Evolutionary conservation across 2,888 invertebrate genomes (phyloP).

Genomic region (Perdita meconis): DNA sequence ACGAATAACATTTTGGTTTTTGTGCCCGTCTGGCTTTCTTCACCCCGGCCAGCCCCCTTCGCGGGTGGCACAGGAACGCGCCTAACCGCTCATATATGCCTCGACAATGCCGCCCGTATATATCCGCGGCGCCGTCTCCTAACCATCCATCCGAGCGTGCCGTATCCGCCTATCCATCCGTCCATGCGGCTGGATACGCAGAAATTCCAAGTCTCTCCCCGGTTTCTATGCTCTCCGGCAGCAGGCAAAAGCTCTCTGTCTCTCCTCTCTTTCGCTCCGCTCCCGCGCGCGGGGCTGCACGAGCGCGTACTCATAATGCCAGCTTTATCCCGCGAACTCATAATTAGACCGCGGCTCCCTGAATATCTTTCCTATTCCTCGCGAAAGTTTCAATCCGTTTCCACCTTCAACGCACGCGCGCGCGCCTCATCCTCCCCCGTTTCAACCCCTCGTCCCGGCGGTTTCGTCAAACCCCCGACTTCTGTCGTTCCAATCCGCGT

Average conservation of each 20-base stretch:
- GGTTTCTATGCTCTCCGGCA: conserved; percentile 62
- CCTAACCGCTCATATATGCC: conserved; percentile 60
- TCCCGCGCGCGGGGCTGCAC: conserved; percentile 39
- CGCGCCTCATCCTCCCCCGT: background rate
- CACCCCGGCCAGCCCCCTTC: conserved; percentile 36
- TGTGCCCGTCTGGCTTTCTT: conserved; percentile 50
- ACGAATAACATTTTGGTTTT: conserved; percentile 74
- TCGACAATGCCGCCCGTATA: conserved; percentile 59
- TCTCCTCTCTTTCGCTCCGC: conserved; percentile 2
- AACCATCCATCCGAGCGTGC: conserved; percentile 61
- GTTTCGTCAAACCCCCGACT: conserved; percentile 8
- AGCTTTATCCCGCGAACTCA: conserved; percentile 70
- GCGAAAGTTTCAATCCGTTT: conserved; percentile 64
- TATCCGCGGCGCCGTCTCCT: conserved; percentile 42
- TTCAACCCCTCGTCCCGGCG: background rate
- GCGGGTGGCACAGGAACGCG: conserved; percentile 50
- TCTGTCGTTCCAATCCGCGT: conserved; percentile 4
- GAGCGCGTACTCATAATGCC: conserved; percentile 65
- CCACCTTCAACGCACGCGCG: background rate
- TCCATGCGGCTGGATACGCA: conserved; percentile 56
- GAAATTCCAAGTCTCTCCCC: conserved; percentile 73
- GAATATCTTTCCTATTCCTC: conserved; percentile 73
- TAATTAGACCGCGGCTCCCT: conserved; percentile 74
- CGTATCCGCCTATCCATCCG: conserved; percentile 63
- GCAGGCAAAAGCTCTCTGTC: conserved; percentile 42